Base-by-base conservation (phyloP, 2,797 vertebrate species). In the Melanotaenia maccullochi region DNA sequence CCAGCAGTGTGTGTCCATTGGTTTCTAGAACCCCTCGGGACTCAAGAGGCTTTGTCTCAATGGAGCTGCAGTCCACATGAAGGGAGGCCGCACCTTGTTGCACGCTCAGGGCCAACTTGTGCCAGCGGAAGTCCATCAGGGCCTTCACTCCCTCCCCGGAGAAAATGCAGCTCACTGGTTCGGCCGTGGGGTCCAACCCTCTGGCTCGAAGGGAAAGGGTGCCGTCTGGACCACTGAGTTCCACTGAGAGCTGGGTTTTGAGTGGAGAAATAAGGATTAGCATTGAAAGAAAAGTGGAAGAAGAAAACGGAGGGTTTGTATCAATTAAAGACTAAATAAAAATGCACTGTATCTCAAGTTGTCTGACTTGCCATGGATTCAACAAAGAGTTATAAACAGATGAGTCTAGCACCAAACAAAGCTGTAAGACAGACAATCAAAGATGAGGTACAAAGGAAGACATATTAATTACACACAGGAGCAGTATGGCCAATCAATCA, bases 41-140 rank as follows among this genome's bases (percentile, higher is more conserved):
- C 1, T 89, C 94, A 91, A 99, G 87, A 0, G 96, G 96, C 81
- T 95, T 96, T 69, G 95, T 96, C 85, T 96, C 95, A 16, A 96
- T 94, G 68, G 95, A 95, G 65, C 87, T 49, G 74, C 97, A 99
- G 93, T 99, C 97, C 38, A 99, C 92, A 0, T 96, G 96, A 69
- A 97, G 73, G 0, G 97, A 95, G 38, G 93, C 93, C 0, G 94
- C 86, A 0, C 25, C 92, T 2, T 59, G 90, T 35, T 94, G 95
- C 71, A 97, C 85, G 0, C 96, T 96, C 83, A 99, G 75, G 20
- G 79, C 93, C 88, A 98, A 86, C 86, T 99, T 99, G 89, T 99
- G 98, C 97, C 97, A 99, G 8, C 82, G 90, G 74, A 96, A 90
- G 73, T 99, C 97, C 1, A 96, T 95, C 32, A 99, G 93, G 0